Evolutionary conservation across 2,113 vertebrate species (phyloP).

Genomic region (Thamnophis sirtalis): DNA sequence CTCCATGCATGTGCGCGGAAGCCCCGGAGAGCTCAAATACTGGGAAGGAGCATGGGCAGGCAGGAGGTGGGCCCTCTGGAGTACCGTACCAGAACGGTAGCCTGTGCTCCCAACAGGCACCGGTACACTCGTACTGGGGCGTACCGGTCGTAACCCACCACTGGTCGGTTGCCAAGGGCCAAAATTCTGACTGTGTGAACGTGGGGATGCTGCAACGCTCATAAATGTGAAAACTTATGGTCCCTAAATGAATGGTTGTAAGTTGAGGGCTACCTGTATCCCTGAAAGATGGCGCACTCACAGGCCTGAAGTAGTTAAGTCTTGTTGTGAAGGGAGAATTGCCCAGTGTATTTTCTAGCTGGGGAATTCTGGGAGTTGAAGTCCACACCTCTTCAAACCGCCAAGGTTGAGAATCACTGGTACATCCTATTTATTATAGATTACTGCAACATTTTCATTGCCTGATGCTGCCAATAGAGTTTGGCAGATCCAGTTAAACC

Average conservation of each 20-base stretch:
- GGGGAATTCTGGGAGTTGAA: not conserved
- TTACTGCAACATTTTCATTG: not conserved
- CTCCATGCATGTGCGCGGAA: too few relatives aligned
- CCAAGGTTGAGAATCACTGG: not conserved
- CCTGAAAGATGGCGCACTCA: not conserved
- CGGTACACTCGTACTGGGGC: too few relatives aligned
- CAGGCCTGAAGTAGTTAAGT: not conserved
- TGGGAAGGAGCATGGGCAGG: too few relatives aligned
- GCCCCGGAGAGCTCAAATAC: too few relatives aligned
- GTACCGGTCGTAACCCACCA: too few relatives aligned
- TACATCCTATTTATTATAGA: not conserved
- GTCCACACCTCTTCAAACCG: not conserved
- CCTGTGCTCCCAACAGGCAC: too few relatives aligned
- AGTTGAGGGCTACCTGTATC: not conserved
- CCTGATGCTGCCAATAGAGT: not conserved
- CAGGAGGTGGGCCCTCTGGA: too few relatives aligned
- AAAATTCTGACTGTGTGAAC: too few relatives aligned
- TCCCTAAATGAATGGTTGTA: not conserved
- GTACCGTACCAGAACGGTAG: too few relatives aligned
- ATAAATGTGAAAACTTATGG: too few relatives aligned
- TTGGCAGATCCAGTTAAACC: not conserved
- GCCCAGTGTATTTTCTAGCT: not conserved
- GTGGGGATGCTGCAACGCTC: too few relatives aligned
- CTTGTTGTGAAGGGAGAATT: not conserved
- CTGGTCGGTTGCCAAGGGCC: too few relatives aligned